Evolutionary conservation across 2,888 invertebrate genomes (phyloP), one percentile per base, ranked within the genome.

Genomic region (Sinopyrophorus schimmeli): DNA sequence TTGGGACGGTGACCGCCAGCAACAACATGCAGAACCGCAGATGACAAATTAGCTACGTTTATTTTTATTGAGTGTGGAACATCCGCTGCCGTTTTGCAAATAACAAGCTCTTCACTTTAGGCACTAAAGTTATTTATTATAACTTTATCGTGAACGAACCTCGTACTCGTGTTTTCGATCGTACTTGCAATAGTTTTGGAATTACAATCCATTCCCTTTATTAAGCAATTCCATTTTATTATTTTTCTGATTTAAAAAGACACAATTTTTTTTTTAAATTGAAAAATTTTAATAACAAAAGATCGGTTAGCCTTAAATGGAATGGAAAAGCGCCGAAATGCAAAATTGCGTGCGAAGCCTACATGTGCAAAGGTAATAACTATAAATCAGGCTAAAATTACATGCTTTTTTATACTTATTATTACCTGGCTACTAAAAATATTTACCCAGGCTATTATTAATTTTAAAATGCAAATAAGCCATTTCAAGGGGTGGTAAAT

Each of bases 1-100:
- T 37, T 53, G 53, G 57, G 59, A 59, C 59, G 54, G 47, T 59
- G 57, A 59, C 59, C 59, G 59, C 47, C 55, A 39, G 37, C 51
- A 37, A 28, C 38, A 46, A 37, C 46, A 46, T 46, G 46, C 46
- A 46, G 24, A 16, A 38, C 31, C 23, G 32, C 30, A 46, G 38
- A 46, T 46, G 46, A 46, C 46, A 46, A 46, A 46, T 46, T 46
- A 39, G 38, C 18, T 38, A 46, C 38, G 20, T 46, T 43, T 38
- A 38, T 38, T 46, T 38, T 46, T 46, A 46, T 46, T 30, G 31
- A 46, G 38, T 31, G 31, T 24, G 20, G 17, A 46, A 39, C 46
- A 39, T 46, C 39, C 46, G 46, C 46, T 39, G 14, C 23, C 32
- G 23, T 24, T 23, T 21, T 20, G 32, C 5, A 21, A n/a, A n/a